Evolutionary conservation across 1,140 invertebrate species (phyloP), one percentile per base, ranked within the genome.

Genomic region (Pomacea maculata): DNA sequence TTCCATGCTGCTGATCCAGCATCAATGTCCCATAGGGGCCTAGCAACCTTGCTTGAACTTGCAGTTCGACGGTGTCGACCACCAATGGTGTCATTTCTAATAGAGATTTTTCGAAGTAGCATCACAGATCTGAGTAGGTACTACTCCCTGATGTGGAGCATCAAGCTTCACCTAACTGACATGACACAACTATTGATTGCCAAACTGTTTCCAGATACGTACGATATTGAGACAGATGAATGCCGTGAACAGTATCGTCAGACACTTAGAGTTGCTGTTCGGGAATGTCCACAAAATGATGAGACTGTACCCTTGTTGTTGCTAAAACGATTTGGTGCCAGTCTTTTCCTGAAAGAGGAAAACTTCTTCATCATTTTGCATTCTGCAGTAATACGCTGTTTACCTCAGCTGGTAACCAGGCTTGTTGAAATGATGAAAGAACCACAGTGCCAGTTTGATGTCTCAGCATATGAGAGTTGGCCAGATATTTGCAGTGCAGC

Each of bases 321-420:
- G 15, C 75, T 77, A 63, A 19, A 77, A 14, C 61, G 63, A 21
- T 77, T 77, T 67, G 75, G 75, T 34, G n/a, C 14, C 8, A n/a
- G 14, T 11, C 34, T 77, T 14, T 70, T 70, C 29, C 1, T 34
- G 64, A 45, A 57, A 77, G 64, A 77, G 25, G 75, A 77, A 12
- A 45, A 7, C 21, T 67, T 75, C 8, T 12, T 29, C 74, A 75
- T 11, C 45, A 57, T 77, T 45, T 45, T 77, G 29, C 34, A 61
- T 54, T 19, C 34, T 17, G 75, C 75, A 52, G 64, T 77, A 6
- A 11, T 77, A 14, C 63, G 45, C 57, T 67, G 34, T 34, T 63
- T 77, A 54, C 63, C 63, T 21, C 54, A 25, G 34, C 25, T 52
- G 4, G 75, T 77, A 25, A 63, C 63, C 14, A 67, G 54, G n/a